Percentiles rank a stretch among this genome's conserved stretches.
These are phyloP conservation scores for Ctenomys sociabilis DNA, from an alignment of 2,113 vertebrate genomes.

Conservation along the genomic window DNA sequence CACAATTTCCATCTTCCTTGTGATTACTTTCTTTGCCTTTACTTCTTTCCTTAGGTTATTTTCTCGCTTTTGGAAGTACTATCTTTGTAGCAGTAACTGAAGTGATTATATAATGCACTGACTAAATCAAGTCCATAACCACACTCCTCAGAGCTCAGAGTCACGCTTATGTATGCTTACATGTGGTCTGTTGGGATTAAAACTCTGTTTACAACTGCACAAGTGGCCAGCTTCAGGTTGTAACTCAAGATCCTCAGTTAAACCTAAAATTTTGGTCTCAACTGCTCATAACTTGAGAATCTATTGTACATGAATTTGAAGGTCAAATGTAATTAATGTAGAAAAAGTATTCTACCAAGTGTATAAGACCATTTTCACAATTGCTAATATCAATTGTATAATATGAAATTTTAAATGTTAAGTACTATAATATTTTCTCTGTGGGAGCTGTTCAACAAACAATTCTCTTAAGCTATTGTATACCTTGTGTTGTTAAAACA, in stretches of 20 bases:
- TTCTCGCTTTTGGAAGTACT: not conserved
- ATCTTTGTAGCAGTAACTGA: not conserved
- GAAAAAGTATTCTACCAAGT: not conserved
- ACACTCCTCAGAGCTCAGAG: not conserved
- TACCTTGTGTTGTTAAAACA: not conserved
- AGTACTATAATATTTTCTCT: not conserved
- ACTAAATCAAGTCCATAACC: not conserved
- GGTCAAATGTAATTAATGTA: not conserved
- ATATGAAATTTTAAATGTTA: not conserved
- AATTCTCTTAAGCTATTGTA: not conserved
- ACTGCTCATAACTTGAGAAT: not conserved
- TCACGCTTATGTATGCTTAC: not conserved
- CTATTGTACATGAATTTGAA: not conserved
- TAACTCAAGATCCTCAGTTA: too few relatives aligned
- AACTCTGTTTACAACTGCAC: not conserved
- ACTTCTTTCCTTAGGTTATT: not conserved
- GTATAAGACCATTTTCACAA: not conserved
- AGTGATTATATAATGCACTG: not conserved
- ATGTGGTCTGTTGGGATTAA: not conserved
- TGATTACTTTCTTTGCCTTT: not conserved
- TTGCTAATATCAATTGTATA: not conserved
- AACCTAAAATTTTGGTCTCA: not conserved
- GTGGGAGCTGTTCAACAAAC: not conserved
- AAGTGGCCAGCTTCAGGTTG: not conserved
- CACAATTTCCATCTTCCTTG: not conserved